Conservation (phyloP, 2,113 vertebrate genomes). For the Pseudolaguvia tuberculata region DNA sequence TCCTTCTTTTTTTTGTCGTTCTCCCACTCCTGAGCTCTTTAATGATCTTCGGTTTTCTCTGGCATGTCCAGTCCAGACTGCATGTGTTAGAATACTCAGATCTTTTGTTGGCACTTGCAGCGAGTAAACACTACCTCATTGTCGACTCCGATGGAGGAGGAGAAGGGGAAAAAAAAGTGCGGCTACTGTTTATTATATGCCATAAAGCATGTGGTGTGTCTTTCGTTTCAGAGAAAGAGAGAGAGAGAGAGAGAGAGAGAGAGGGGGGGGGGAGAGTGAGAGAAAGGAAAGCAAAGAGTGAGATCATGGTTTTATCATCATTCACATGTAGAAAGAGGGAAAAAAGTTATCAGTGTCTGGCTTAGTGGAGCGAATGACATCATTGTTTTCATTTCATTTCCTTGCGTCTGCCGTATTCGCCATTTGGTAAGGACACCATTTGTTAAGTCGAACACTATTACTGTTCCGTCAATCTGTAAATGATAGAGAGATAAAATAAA, state of each 20-base stretch:
- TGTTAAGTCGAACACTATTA: background rate
- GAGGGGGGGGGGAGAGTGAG: slow-evolving; percentile 34
- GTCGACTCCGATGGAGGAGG: slow-evolving; percentile 41
- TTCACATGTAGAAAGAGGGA: slow-evolving; percentile 33
- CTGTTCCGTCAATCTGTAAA: background rate
- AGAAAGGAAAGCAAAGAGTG: slow-evolving; percentile 43
- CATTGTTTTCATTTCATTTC: slow-evolving; percentile 53
- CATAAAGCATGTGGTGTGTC: slow-evolving; percentile 71
- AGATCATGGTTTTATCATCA: slow-evolving; percentile 55
- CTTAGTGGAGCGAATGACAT: slow-evolving; percentile 46
- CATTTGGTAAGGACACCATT: slow-evolving; percentile 1
- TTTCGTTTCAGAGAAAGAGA: slow-evolving; percentile 53
- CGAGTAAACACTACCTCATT: slow-evolving; percentile 52
- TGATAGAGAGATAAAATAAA: slow-evolving; percentile 20
- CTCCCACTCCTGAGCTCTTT: slow-evolving; percentile 36
- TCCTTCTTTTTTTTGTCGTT: slow-evolving; percentile 8
- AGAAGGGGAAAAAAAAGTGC: slow-evolving; percentile 30
- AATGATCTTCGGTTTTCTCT: slow-evolving; percentile 52
- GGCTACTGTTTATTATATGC: slow-evolving; percentile 62
- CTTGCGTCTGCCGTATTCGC: slow-evolving; percentile 8
- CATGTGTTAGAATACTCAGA: slow-evolving; percentile 53
- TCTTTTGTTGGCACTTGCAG: slow-evolving; percentile 40
- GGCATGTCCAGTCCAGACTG: slow-evolving; percentile 36
- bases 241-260: slow-evolving; percentile 35
- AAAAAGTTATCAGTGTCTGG: slow-evolving; percentile 45